Evolutionary conservation across 1,140 invertebrate species (phyloP).

Genomic region (Gonioctena quinquepunctata): DNA sequence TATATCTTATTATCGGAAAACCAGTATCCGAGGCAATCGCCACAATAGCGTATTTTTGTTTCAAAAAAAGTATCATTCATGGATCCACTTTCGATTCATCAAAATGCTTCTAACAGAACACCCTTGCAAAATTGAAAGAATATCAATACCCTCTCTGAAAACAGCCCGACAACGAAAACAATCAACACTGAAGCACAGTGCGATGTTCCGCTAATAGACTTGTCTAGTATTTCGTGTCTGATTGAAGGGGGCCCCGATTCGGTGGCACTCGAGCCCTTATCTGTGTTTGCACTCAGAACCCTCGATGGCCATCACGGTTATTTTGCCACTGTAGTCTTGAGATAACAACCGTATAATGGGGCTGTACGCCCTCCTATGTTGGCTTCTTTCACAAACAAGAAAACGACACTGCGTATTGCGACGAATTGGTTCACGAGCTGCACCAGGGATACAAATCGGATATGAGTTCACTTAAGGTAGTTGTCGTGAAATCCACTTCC

Average conservation of each 20-base stretch:
- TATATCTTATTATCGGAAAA: too few species aligned
- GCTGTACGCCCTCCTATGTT: slow-evolving; percentile 25
- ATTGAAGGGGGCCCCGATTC: slow-evolving; percentile 15
- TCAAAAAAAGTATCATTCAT: too few species aligned
- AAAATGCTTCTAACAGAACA: too few species aligned
- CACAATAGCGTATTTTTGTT: too few species aligned
- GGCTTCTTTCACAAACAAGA: not conserved
- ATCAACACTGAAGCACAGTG: slow-evolving; percentile 5
- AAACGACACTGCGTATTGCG: not conserved
- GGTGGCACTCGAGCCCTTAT: slow-evolving; percentile 33
- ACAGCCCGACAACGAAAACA: slow-evolving; percentile 8
- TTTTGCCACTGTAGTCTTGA: slow-evolving; percentile 39
- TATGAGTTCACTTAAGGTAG: too few species aligned
- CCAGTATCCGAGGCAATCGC: too few species aligned
- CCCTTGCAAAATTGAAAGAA: too few species aligned
- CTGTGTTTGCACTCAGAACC: slow-evolving; percentile 37
- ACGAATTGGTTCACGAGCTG: not conserved
- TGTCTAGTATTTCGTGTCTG: slow-evolving; percentile 30
- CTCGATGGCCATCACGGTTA: slow-evolving; percentile 28
- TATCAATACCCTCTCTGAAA: too few species aligned
- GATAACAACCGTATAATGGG: slow-evolving; percentile 37
- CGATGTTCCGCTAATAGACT: slow-evolving; percentile 36
- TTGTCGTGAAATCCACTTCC: too few species aligned
- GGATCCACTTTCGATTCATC: too few species aligned
- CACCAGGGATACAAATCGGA: too few species aligned